Evolutionary conservation across 2,888 invertebrate genomes (phyloP).

Genomic region (Lamellibrachia columna): DNA sequence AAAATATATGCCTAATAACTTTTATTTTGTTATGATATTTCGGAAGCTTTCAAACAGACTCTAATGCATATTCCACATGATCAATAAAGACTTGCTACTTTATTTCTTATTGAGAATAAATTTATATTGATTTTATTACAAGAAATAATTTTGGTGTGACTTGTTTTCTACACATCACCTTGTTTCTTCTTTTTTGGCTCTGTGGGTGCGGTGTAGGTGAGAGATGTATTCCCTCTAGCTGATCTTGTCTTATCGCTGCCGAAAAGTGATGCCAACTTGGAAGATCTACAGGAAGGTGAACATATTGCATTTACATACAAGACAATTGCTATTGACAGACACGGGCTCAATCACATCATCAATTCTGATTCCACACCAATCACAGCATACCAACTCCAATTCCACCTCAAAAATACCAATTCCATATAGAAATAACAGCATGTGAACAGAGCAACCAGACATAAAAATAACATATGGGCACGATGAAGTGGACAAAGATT

Average conservation of each 20-base stretch:
- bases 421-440: no score
- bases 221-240: constrained; percentile 58
- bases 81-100: neutral
- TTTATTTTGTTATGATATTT: no score
- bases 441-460: no score
- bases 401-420: no score
- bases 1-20: no score
- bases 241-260: constrained; percentile 54
- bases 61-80: neutral
- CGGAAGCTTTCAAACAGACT: no score
- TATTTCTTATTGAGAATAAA: neutral
- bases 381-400: no score
- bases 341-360: neutral
- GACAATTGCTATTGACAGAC: neutral
- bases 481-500: no score
- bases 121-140: neutral
- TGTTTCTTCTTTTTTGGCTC: constrained; percentile 56
- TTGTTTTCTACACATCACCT: constrained; percentile 22
- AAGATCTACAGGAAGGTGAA: constrained; percentile 23
- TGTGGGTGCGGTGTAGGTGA: constrained; percentile 64
- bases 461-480: no score
- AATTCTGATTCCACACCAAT: no score
- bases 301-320: neutral
- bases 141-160: neutral
- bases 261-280: constrained; percentile 60